Base-by-base conservation (phyloP, 2,113 vertebrate genomes). In the Anas platyrhynchos region DNA sequence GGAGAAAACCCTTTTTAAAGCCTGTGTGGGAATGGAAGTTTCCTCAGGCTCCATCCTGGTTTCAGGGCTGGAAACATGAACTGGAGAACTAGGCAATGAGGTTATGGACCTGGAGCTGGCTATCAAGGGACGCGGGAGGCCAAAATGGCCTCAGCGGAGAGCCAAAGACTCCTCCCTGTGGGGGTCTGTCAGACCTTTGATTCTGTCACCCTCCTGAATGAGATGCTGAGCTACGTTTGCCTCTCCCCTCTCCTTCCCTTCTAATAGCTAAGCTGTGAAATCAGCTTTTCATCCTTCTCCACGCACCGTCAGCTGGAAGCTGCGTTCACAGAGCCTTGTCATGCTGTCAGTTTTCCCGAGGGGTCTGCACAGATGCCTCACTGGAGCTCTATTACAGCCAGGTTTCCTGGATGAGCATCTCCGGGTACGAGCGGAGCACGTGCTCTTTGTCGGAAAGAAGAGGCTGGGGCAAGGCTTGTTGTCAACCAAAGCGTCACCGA, bases 221-320 rank as follows among this genome's bases (percentile, higher is more conserved):
- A 27, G 31, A 27, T 13, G 38, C 82, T 23, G 52, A 83, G 72
- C 29, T 77, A 11, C 2, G 17, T 72, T 66, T 55, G 63, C 31
- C 63, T 62, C 63, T 34, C 48, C 2, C n/a, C 23, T 41, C 44
- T 82, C 56, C 67, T 87, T 91, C 41, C 65, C 77, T 80, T 66
- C 14, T 66, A 56, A 62, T 38, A 73, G 54, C 63, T 55, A 26
- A 1, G 2, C 76, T 44, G 43, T 56, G 88, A 86, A 74, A 86
- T 88, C 81, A 14, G 62, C 46, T 87, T 88, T 93, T 91, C 31
- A 69, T 44, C 81, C 92, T 52, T 67, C 43, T 80, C 83, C 66
- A 34, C 0, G 3, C 58, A 68, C 86, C 12, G 12, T 34, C 86
- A 59, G 43, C 88, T 55, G 62, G 65, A 58, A 88, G 55, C 61